These are phyloP conservation scores for Automeris io DNA, from an alignment of 2,888 invertebrate genomes.

Conservation along the genomic window DNA sequence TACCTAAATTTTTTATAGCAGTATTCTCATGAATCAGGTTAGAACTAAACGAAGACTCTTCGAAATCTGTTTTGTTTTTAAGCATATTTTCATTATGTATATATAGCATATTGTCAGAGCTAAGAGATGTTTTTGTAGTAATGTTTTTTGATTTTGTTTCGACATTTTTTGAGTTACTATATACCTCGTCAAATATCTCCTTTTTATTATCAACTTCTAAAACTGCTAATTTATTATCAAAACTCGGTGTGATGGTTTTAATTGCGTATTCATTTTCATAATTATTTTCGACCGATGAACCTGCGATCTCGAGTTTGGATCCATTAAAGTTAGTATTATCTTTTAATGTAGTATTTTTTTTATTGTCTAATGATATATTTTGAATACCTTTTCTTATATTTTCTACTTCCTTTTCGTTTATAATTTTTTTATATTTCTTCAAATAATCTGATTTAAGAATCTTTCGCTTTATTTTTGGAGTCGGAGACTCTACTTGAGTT, in stretches of 20 bases:
- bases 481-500: slow-evolving; percentile 37
- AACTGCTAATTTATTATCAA: background rate
- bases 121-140: background rate
- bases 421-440: slow-evolving; percentile 12
- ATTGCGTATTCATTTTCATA: background rate
- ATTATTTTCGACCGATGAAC: slow-evolving; percentile 15
- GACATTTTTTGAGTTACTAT: background rate
- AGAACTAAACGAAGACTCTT: too few species aligned
- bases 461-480: slow-evolving; percentile 27
- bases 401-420: slow-evolving; percentile 19
- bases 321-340: slow-evolving; percentile 31
- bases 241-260: too few species aligned
- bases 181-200: background rate
- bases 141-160: background rate
- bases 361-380: slow-evolving; percentile 24
- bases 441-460: slow-evolving; percentile 9
- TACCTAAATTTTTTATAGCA: background rate
- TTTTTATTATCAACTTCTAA: background rate
- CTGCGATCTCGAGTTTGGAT: slow-evolving; percentile 50
- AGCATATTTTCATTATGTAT: background rate
- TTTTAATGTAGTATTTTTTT: slow-evolving; percentile 20
- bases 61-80: background rate
- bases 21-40: background rate
- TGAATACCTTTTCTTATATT: slow-evolving; percentile 23
- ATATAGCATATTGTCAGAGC: background rate